Conservation (phyloP, 2,797 vertebrate genomes). For the Cossypha niveicapilla region DNA sequence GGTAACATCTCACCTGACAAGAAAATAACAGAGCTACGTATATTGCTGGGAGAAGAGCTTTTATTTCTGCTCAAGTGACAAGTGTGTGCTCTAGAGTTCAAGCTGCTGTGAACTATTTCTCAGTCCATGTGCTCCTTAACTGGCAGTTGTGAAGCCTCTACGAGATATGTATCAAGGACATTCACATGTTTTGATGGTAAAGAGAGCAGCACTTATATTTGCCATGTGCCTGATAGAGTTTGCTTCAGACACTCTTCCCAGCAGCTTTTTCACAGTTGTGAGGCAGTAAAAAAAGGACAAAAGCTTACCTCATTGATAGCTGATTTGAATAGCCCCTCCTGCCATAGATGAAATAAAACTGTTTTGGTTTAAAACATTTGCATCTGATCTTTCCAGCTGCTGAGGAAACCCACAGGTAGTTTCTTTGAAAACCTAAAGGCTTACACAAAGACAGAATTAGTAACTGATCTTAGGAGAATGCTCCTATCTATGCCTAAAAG, state of each 20-base stretch:
- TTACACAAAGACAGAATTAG: not conserved
- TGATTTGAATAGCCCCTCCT: not conserved
- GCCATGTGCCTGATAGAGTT: not conserved
- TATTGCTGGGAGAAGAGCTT: not conserved
- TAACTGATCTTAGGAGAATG: not conserved
- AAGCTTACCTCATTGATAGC: not conserved
- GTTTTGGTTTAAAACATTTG: not conserved
- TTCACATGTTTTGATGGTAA: not conserved
- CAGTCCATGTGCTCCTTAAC: not conserved
- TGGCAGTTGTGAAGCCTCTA: not conserved
- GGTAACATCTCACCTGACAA: not conserved
- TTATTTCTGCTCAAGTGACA: constrained; percentile 17
- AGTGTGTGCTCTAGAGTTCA: not conserved
- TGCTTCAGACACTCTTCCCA: not conserved
- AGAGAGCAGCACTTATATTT: not conserved
- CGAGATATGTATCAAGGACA: not conserved
- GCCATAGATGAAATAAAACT: not conserved
- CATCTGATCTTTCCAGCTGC: not conserved
- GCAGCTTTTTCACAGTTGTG: not conserved
- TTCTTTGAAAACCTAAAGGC: not conserved
- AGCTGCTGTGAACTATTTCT: not conserved
- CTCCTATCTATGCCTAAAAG: not conserved
- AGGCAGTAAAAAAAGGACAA: not conserved
- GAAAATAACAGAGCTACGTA: not conserved
- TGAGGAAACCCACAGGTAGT: not conserved